Evolutionary conservation across 2,888 invertebrate species (phyloP).

Genomic region (Patella ulyssiponensis): DNA sequence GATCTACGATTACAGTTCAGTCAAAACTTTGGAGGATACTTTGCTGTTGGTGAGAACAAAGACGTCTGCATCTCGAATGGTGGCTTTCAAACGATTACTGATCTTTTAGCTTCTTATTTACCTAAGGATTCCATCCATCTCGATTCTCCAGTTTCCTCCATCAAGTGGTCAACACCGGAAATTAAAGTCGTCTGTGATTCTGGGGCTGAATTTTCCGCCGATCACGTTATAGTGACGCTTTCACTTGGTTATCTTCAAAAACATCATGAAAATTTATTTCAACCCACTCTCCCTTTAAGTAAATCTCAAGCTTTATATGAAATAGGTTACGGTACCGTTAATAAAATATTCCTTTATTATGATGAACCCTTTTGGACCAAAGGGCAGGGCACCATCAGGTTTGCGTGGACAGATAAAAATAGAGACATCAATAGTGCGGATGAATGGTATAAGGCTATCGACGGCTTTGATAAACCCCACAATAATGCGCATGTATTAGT

Average conservation of each 20-base stretch:
- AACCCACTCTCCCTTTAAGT: conserved; percentile 80
- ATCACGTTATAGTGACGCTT: conserved; percentile 84
- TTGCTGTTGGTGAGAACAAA: conserved; percentile 70
- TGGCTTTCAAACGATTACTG: conserved; percentile 74
- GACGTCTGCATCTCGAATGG: conserved; percentile 78
- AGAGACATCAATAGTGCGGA: background rate
- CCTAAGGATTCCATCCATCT: conserved; percentile 72
- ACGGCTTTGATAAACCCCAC: conserved; percentile 80
- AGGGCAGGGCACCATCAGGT: conserved; percentile 74
- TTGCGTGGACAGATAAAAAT: conserved; percentile 51
- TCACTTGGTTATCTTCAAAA: conserved; percentile 86
- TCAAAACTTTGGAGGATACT: conserved; percentile 26
- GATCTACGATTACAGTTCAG: conserved; percentile 46
- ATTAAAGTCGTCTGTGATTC: conserved; percentile 37
- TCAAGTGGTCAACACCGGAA: conserved; percentile 79
- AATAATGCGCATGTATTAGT: conserved; percentile 83
- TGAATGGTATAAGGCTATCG: conserved; percentile 82
- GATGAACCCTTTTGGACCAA: conserved; percentile 82
- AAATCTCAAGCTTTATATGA: conserved; percentile 81
- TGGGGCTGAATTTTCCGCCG: conserved; percentile 73
- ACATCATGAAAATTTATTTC: conserved; percentile 81
- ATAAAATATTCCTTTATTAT: conserved; percentile 86
- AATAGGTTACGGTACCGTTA: conserved; percentile 82
- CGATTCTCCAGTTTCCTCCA: conserved; percentile 80
- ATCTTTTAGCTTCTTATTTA: conserved; percentile 73